A percentile compares a stretch with the other conserved stretches of the same genome.
These are phyloP conservation scores for Dichetophora obliterata DNA, from an alignment of 2,888 invertebrate genomes.

Conservation along the genomic window DNA sequence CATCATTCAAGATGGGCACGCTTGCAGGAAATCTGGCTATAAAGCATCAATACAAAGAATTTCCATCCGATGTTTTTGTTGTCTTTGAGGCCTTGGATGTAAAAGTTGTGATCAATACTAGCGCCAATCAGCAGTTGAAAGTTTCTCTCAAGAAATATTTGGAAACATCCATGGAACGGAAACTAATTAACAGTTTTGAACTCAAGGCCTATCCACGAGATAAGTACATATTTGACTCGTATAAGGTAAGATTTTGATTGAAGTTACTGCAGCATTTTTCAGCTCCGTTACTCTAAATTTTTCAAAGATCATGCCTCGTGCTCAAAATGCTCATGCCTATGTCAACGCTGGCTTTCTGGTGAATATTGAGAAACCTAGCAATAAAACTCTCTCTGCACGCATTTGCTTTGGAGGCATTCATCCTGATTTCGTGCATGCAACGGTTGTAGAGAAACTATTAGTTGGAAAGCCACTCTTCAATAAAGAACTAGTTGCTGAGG, in stretches of 20 bases:
- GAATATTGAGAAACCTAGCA: slow-evolving; percentile 71
- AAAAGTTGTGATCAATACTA: slow-evolving; percentile 57
- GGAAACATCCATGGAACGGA: slow-evolving; percentile 75
- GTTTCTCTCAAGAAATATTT: slow-evolving; percentile 73
- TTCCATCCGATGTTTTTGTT: slow-evolving; percentile 80
- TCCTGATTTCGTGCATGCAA: slow-evolving; percentile 73
- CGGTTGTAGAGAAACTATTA: slow-evolving; percentile 71
- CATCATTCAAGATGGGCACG: slow-evolving; percentile 72
- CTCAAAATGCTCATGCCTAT: slow-evolving; percentile 83
- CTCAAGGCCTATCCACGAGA: slow-evolving; percentile 73
- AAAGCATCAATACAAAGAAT: slow-evolving; percentile 77
- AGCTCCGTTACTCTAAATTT: background rate
- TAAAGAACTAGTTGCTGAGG: slow-evolving; percentile 65
- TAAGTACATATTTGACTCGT: slow-evolving; percentile 74
- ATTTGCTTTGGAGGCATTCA: slow-evolving; percentile 79
- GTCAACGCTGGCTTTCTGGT: slow-evolving; percentile 82
- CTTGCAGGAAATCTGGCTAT: slow-evolving; percentile 80
- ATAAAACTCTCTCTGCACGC: slow-evolving; percentile 68
- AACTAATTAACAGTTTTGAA: slow-evolving; percentile 75
- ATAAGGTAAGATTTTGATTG: slow-evolving; percentile 73
- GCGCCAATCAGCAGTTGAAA: slow-evolving; percentile 69
- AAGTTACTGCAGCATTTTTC: background rate
- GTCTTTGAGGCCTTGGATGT: slow-evolving; percentile 67
- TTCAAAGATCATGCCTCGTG: slow-evolving; percentile 78
- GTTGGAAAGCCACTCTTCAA: slow-evolving; percentile 71